These are phyloP conservation scores for Augochlora pura DNA, from an alignment of 1,140 invertebrate species.

Conservation along the genomic window DNA sequence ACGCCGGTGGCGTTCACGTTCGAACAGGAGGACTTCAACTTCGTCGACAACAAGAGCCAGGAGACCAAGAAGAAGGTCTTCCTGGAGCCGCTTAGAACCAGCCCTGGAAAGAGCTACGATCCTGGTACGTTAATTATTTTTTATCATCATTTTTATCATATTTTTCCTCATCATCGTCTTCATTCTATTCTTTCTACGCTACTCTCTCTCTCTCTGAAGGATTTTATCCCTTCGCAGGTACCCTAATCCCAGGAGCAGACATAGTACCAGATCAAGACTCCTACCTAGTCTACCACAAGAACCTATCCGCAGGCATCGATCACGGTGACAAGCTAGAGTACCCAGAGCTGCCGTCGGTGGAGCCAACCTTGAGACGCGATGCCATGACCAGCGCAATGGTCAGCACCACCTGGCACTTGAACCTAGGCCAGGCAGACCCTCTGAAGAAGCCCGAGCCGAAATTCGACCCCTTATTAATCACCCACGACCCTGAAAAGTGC, in stretches of 20 bases:
- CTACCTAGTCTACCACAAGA: conserved; percentile 61
- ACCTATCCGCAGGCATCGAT: conserved; percentile 49
- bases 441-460: conserved; percentile 31
- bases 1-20: conserved; percentile 68
- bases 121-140: conserved; percentile 13
- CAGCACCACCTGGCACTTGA: conserved; percentile 67
- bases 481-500: conserved; percentile 19
- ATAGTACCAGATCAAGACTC: conserved; percentile 57
- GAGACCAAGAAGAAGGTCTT: conserved; percentile 49
- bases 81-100: conserved; percentile 36
- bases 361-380: conserved; percentile 44
- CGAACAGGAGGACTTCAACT: conserved; percentile 39
- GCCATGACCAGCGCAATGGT: conserved; percentile 49
- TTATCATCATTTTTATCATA: no score
- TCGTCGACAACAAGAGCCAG: background rate
- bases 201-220: no score
- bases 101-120: conserved; percentile 53
- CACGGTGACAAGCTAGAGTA: conserved; percentile 16
- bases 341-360: background rate
- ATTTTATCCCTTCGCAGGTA: no score
- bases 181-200: no score
- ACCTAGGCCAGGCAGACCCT: conserved; percentile 53
- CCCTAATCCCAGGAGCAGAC: conserved; percentile 54
- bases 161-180: no score
- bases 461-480: conserved; percentile 27